These are phyloP conservation scores for Spheniscus mendiculus DNA, from an alignment of 2,113 vertebrate species.

Conservation along the genomic window DNA sequence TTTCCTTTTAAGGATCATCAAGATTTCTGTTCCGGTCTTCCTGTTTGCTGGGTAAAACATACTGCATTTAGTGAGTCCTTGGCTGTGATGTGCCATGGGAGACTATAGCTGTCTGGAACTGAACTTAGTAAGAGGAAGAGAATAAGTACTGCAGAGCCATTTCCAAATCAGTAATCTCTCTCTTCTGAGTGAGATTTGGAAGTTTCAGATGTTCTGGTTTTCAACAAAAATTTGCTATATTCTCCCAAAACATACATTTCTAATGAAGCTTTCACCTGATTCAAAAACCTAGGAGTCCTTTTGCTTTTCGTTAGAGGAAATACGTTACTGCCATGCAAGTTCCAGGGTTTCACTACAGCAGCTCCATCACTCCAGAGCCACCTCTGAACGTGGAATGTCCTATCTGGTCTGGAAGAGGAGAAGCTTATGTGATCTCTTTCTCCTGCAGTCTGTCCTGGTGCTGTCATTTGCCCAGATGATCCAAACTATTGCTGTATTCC, in stretches of 20 bases:
- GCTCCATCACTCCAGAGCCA: background rate
- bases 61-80: background rate
- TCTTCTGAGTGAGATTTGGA: background rate
- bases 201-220: background rate
- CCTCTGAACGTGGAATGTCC: background rate
- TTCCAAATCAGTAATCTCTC: background rate
- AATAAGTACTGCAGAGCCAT: background rate
- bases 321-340: background rate
- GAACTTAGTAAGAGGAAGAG: background rate
- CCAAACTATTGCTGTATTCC: background rate
- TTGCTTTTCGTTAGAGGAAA: background rate
- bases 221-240: background rate
- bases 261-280: background rate
- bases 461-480: background rate
- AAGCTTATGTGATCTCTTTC: background rate
- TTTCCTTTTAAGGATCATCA: background rate
- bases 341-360: background rate
- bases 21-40: background rate
- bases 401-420: background rate
- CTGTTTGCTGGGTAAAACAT: background rate
- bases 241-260: background rate
- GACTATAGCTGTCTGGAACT: background rate
- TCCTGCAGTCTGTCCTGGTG: background rate
- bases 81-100: background rate
- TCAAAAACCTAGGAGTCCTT: background rate